These are phyloP conservation scores for Tachypleus tridentatus DNA, from an alignment of 1,140 invertebrate genomes.

Conservation along the genomic window DNA sequence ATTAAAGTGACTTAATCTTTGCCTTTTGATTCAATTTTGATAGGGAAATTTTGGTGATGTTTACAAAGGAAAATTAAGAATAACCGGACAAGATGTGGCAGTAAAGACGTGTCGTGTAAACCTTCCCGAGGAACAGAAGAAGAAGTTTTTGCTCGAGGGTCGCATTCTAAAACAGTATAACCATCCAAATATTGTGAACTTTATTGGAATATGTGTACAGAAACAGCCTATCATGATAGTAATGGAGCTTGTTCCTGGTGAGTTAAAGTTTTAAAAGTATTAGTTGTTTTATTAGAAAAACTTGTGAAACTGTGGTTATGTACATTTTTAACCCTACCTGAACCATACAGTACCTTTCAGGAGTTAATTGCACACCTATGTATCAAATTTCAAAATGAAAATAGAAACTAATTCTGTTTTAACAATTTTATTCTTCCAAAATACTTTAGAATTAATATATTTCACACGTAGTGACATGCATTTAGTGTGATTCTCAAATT, in stretches of 20 bases:
- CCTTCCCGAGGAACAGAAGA: constrained; percentile 87
- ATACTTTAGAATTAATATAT: too few relatives aligned
- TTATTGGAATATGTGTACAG: constrained; percentile 96
- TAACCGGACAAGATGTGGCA: constrained; percentile 71
- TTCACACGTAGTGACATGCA: too few relatives aligned
- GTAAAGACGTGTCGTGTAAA: constrained; percentile 92
- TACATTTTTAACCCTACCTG: too few relatives aligned
- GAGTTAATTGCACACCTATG: too few relatives aligned
- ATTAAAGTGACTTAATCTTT: neutral
- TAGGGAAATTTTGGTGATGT: constrained; percentile 97
- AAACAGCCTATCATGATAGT: constrained; percentile 99
- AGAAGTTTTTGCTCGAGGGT: constrained; percentile 91
- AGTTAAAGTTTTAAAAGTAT: too few relatives aligned
- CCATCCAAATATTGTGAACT: constrained; percentile 88
- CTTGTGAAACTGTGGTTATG: too few relatives aligned
- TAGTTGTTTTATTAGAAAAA: too few relatives aligned
- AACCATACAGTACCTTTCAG: too few relatives aligned
- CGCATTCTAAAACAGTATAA: constrained; percentile 92
- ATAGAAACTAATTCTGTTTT: too few relatives aligned
- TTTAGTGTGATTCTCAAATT: too few relatives aligned
- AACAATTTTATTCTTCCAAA: too few relatives aligned
- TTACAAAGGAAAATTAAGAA: constrained; percentile 75
- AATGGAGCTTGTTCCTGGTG: constrained; percentile 92
- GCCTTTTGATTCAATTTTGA: constrained; percentile 16
- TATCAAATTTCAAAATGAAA: too few relatives aligned